Evolutionary conservation across 2,113 vertebrate species (phyloP).

Genomic region (Puffinus mauretanicus): DNA sequence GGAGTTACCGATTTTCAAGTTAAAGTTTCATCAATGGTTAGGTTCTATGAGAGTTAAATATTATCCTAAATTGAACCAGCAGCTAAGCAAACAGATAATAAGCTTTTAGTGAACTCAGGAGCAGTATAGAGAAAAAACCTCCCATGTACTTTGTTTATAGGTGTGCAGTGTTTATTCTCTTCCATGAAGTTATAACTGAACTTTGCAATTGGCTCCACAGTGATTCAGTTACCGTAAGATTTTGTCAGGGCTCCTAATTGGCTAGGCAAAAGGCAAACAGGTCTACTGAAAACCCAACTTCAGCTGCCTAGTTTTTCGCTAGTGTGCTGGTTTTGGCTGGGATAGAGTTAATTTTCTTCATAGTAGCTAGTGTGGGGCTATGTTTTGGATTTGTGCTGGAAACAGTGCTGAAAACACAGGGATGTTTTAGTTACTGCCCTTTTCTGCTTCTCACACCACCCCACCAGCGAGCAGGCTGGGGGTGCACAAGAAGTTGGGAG

Average conservation of each 20-base stretch:
- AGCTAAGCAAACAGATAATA: slow-evolving; percentile 50
- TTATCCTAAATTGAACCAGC: slow-evolving; percentile 47
- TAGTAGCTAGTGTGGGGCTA: too few relatives aligned
- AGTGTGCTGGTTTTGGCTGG: too few relatives aligned
- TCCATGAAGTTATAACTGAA: background rate
- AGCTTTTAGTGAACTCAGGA: slow-evolving; percentile 15
- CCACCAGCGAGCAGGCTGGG: too few relatives aligned
- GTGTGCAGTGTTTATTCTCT: slow-evolving; percentile 19
- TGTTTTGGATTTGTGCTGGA: too few relatives aligned
- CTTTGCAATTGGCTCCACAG: background rate
- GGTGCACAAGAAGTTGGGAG: too few relatives aligned
- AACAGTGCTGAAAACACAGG: too few relatives aligned
- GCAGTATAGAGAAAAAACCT: background rate
- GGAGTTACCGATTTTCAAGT: background rate
- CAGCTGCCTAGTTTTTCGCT: background rate
- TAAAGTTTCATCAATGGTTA: slow-evolving; percentile 27
- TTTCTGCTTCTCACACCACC: too few relatives aligned
- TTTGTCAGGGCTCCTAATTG: background rate
- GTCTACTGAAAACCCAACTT: background rate
- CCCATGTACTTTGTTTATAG: background rate
- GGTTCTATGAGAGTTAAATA: slow-evolving; percentile 42
- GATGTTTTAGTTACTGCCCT: too few relatives aligned
- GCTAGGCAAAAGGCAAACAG: background rate
- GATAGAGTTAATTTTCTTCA: too few relatives aligned
- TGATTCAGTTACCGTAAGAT: background rate